Evolutionary conservation across 1,140 invertebrate species (phyloP), one percentile per base, ranked within the genome.

Genomic region (Meloidogyne floridensis): DNA sequence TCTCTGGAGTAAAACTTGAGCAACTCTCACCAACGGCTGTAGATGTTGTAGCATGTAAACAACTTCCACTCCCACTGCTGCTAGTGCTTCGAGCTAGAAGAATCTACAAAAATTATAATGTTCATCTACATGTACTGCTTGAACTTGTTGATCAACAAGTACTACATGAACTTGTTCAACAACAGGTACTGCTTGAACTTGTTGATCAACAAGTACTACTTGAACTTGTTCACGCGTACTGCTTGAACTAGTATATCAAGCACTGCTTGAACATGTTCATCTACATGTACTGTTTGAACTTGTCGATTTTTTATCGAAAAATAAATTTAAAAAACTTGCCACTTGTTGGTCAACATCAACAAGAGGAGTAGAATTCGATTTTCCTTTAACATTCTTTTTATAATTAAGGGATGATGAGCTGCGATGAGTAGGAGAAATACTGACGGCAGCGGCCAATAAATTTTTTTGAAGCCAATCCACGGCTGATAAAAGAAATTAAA

Each of bases 391-490:
- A 71, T 51, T 51, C n/a, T 79, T 79, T 3, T 32, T 7, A 65
- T 71, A 71, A 10, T 69, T 69, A 47, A 71, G 47, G 10, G 56
- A 18, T n/a, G 59, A 70, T n/a, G 54, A 72, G 4, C 51, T 65
- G 18, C 11, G 9, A 65, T 69, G 77, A 47, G 18, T 79, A 53
- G 77, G 77, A 13, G 77, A 79, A 71, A 79, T 71, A 20, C 53
- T 65, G 15, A 65, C 18, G 11, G 77, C 77, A 42, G 65, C 77
- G 15, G 77, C 77, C 59, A 20, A 32, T 54, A 79, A 79, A 11
- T 71, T 69, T 5, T 72, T 69, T 18, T 78, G 77, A 79, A 79
- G 77, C 77, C 77, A 79, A 79, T 79, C 77, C 77, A 79, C 65
- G 69, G 53, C 75, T 65, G 56, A 59, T 15, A 4, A 59, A 59